A percentile compares a stretch with the other conserved stretches of the same genome.
These are phyloP conservation scores for Scomberomorus guttatus DNA, from an alignment of 2,797 vertebrate species.

Conservation along the genomic window DNA sequence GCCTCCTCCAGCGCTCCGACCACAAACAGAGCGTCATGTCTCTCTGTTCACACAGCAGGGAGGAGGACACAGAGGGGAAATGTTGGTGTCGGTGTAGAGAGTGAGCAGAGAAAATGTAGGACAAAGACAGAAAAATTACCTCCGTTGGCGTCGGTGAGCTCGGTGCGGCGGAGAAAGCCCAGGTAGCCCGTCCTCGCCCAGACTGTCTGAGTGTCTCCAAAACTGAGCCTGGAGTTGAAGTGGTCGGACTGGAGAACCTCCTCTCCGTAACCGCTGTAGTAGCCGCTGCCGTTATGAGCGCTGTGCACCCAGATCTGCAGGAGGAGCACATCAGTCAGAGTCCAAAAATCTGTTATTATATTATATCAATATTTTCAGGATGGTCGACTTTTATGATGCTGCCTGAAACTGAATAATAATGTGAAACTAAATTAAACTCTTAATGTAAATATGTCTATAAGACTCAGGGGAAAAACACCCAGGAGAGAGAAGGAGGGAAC, in stretches of 20 bases:
- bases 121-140: conserved; percentile 76
- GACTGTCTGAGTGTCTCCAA: conserved; percentile 96
- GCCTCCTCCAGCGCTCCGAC: conserved; percentile 98
- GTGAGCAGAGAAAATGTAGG: fast-evolving
- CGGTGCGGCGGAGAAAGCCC: conserved; percentile 96
- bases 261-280: conserved; percentile 97
- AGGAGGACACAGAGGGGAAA: background rate
- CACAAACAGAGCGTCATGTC: conserved; percentile 97
- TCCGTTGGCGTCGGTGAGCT: conserved; percentile 97
- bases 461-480: too few species aligned
- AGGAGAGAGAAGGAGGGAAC: too few species aligned
- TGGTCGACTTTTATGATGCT: too few species aligned
- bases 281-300: conserved; percentile 96
- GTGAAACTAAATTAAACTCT: too few species aligned
- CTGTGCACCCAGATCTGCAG: conserved; percentile 98
- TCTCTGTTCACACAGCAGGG: conserved; percentile 82
- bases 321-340: too few species aligned
- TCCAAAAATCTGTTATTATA: too few species aligned
- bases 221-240: conserved; percentile 96
- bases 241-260: conserved; percentile 98
- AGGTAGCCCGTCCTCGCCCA: conserved; percentile 98
- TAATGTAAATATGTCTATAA: too few species aligned
- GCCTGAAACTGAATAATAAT: too few species aligned
- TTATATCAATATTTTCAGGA: too few species aligned
- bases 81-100: background rate